These are phyloP conservation scores for Coregonus ussuriensis DNA, from an alignment of 2,797 vertebrate species.

Conservation along the genomic window DNA sequence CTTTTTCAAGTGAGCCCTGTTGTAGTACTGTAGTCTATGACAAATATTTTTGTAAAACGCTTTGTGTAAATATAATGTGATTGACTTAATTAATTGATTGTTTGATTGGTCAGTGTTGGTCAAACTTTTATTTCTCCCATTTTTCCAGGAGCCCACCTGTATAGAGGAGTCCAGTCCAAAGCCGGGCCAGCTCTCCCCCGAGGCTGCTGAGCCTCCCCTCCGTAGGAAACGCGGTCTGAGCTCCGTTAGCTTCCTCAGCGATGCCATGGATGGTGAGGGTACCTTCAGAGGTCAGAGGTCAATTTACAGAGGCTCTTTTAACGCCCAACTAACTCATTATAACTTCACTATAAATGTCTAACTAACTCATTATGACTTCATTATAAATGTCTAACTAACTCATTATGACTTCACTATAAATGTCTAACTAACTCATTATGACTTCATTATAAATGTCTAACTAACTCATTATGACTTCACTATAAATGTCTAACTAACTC, in stretches of 20 bases:
- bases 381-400: not conserved
- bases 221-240: constrained; percentile 88
- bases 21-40: not conserved
- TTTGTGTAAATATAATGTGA: no score
- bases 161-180: constrained; percentile 74
- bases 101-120: not conserved
- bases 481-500: no score
- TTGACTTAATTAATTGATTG: not conserved
- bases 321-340: not conserved
- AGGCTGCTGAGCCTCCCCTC: constrained; percentile 72
- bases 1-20: not conserved
- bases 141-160: constrained; percentile 51
- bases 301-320: constrained; percentile 19
- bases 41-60: no score
- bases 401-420: no score
- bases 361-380: not conserved
- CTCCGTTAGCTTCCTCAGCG: constrained; percentile 92
- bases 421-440: not conserved
- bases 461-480: no score
- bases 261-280: constrained; percentile 90
- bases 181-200: constrained; percentile 70
- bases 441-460: no score
- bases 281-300: constrained; percentile 28
- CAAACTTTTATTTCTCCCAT: constrained; percentile 10
- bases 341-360: not conserved